Evolutionary conservation across 2,113 vertebrate genomes (phyloP), one percentile per base, ranked within the genome.

Genomic region (Struthidea cinerea): DNA sequence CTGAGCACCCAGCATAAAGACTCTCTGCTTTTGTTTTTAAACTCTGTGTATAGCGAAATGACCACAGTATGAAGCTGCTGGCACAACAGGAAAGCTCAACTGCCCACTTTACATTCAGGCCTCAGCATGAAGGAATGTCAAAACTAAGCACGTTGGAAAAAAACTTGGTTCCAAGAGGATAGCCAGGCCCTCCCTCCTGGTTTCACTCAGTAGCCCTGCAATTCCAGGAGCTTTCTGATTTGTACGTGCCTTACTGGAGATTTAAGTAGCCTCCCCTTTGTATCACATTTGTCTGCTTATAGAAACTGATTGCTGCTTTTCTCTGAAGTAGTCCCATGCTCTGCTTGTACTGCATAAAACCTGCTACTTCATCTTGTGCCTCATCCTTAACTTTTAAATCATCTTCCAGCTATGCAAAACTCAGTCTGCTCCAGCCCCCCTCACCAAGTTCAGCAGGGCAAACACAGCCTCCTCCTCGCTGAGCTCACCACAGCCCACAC

Each of bases 21-120:
- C 13, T 30, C 49, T 39, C 30, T 79, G 67, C 46, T 70, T 86
- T 71, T 82, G 39, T 42, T 92, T 50, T 65, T 55, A 19, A 93
- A 33, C 26, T 44, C 42, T 18, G 3, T 23, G 17, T 22, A 15
- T 1, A 47, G 19, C 1, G 0, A 74, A 88, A 28, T 6, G 4
- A 69, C 26, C 24, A 44, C 12, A 26, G 24, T 10, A 7, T 12
- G 37, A 83, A 73, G 61, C 53, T 86, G 21, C 67, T 76, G 76
- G 44, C 41, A n/a, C 28, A 56, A 11, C 13, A 61, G 22, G 52
- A 39, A 82, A 85, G 52, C n/a, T 80, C 23, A 70, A 0, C 12
- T 71, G 37, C n/a, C n/a, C 10, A 17, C 33, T 59, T 37, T 2
- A 60, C 19, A 11, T 67, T 69, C 16, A 30, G 19, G 67, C 79